Percentiles rank a stretch among this genome's conserved stretches.
These are phyloP conservation scores for Nephila pilipes DNA, from an alignment of 1,140 invertebrate genomes.

Conservation along the genomic window DNA sequence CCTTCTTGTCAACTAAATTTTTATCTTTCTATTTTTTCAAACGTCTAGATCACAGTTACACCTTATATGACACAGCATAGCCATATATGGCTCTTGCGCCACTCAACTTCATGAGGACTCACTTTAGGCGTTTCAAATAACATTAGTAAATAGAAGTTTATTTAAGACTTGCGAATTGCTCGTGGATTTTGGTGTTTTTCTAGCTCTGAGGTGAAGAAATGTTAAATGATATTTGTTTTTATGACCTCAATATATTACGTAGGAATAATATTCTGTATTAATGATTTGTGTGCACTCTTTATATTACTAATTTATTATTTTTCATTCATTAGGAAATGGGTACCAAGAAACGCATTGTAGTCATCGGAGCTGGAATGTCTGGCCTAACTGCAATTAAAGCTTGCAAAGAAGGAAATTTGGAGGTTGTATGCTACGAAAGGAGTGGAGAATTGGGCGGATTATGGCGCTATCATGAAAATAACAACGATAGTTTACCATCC, in stretches of 20 bases:
- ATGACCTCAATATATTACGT: too few relatives aligned
- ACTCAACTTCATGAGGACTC: too few relatives aligned
- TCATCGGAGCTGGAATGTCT: constrained; percentile 69
- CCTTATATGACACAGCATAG: too few relatives aligned
- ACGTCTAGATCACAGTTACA: too few relatives aligned
- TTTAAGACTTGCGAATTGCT: too few relatives aligned
- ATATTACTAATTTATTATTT: background rate
- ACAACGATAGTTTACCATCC: constrained; percentile 78
- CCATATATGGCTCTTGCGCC: too few relatives aligned
- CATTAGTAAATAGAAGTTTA: too few relatives aligned
- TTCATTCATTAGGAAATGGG: background rate
- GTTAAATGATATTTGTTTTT: too few relatives aligned
- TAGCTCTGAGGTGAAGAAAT: too few relatives aligned
- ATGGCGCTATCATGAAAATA: constrained; percentile 82
- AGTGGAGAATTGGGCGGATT: constrained; percentile 82
- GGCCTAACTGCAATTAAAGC: constrained; percentile 69
- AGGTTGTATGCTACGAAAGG: constrained; percentile 70
- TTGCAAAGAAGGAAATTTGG: constrained; percentile 67
- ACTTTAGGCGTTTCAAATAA: too few relatives aligned
- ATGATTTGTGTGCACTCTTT: background rate
- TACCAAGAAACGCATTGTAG: constrained; percentile 71
- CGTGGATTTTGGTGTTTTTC: rapidly evolving
- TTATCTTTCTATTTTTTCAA: too few relatives aligned
- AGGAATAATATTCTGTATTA: background rate
- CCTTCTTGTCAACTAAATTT: too few relatives aligned